Evolutionary conservation across 30 jellyfish, hydroid and myxozoan species (phyloP), one percentile per base, ranked within the genome.

Genomic region (Aurelia sp.): DNA sequence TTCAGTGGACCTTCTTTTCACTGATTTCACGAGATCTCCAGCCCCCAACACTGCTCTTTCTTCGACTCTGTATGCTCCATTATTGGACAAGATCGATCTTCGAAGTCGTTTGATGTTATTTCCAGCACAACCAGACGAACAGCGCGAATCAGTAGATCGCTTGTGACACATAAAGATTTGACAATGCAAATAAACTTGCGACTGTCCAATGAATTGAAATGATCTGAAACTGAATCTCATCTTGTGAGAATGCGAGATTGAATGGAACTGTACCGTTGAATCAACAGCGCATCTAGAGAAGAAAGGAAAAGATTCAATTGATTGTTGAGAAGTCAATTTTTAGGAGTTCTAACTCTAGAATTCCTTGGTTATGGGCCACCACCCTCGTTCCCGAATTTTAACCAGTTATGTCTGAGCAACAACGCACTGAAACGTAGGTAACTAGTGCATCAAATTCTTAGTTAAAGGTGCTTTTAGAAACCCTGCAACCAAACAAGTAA

Each of bases 151-250:
- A 4, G 89, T 48, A 13, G 95, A 86, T 17, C 62, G 27, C 41
- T 76, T 66, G 66, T 86, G 95, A 59, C 95, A 86, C 88, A 86
- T 63, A 74, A 86, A 86, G 16, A 76, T 57, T 68, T 86, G 76
- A 35, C 95, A 86, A 41, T 86, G 95, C 30, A 74, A 47, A 81
- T 40, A 86, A n/a, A 86, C 85, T 4, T 41, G 59, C 27, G 31
- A 5, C 6, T 74, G 50, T 17, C 58, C 75, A 47, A 15, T 57
- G 53, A 86, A 86, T 2, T 31, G 55, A 47, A 86, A 86, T 10
- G 95, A 51, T 11, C 21, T 35, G 57, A 86, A 86, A 50, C 95
- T 86, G 80, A 86, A 86, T 60, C 77, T 83, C 52, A 66, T 59
- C 37, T 75, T 53, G 48, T 86, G 88, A 0, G 69, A 31, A 30